These are phyloP conservation scores for Rhagologus leucostigma DNA, from an alignment of 2,113 vertebrate species.

Conservation along the genomic window DNA sequence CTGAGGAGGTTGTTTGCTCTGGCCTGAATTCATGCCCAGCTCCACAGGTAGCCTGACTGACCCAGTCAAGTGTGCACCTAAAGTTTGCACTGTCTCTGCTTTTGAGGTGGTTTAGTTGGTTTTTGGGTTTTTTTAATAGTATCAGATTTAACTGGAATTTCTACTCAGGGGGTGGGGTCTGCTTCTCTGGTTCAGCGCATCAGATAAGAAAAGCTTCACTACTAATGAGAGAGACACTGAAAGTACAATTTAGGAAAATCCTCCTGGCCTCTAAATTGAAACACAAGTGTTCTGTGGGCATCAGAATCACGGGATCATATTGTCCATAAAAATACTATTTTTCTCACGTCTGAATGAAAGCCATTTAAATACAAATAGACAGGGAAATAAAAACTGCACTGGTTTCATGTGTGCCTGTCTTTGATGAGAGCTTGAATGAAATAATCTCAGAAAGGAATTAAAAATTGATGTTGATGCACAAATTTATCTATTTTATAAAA, in stretches of 20 bases:
- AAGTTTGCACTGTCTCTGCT: not conserved
- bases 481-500: not conserved
- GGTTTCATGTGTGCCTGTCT: not conserved
- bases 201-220: not conserved
- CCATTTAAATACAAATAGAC: not conserved
- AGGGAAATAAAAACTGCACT: not conserved
- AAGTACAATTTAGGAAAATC: not conserved
- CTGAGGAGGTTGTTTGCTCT: not conserved
- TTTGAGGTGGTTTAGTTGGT: not conserved
- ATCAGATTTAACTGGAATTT: not conserved
- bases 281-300: not conserved
- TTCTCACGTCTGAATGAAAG: not conserved
- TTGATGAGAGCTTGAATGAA: not conserved
- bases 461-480: not conserved
- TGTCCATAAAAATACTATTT: not conserved
- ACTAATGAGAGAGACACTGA: not conserved
- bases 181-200: not conserved
- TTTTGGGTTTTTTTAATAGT: not conserved
- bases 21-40: not conserved
- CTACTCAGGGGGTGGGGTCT: not conserved
- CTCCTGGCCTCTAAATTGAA: rapidly evolving
- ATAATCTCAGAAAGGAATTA: not conserved
- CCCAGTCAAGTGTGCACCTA: not conserved
- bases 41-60: not conserved
- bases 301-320: not conserved